These are phyloP conservation scores for Himalopsyche kuldschensis DNA, from an alignment of 2,888 invertebrate genomes.

Conservation along the genomic window DNA sequence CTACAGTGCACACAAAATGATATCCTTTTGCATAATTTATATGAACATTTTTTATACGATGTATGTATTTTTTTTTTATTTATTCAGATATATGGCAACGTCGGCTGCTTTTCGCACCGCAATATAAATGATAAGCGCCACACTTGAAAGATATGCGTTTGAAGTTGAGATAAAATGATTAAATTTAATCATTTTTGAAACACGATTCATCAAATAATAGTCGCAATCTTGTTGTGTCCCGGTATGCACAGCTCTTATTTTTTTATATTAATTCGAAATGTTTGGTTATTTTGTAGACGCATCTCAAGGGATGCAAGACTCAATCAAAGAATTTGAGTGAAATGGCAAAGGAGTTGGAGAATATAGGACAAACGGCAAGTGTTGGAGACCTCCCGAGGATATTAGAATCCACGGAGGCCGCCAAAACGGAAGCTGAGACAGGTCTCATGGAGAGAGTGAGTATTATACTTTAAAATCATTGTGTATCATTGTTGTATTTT, in stretches of 20 bases:
- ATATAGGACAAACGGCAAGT: conserved; percentile 79
- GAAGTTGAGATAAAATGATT: neutral
- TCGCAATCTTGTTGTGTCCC: neutral
- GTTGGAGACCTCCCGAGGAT: conserved; percentile 84
- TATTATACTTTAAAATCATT: neutral
- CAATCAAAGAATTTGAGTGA: conserved; percentile 86
- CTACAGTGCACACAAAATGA: neutral
- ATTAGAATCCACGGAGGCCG: conserved; percentile 83
- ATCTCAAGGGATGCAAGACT: conserved; percentile 86
- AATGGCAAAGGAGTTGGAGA: conserved; percentile 88
- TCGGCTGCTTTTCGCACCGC: neutral
- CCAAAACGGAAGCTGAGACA: conserved; percentile 82
- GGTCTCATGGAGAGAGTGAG: conserved; percentile 81
- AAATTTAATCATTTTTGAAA: neutral
- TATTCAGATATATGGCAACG: neutral
- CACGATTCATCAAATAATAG: neutral
- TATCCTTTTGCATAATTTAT: too few species aligned
- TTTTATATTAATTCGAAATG: neutral
- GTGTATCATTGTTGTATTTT: conserved; percentile 4
- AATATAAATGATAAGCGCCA: neutral
- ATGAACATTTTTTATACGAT: neutral
- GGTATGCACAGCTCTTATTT: neutral
- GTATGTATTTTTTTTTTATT: neutral
- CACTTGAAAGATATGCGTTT: neutral
- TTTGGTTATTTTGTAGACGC: conserved; percentile 62